Base-by-base conservation (phyloP, 64 coral and sea anemone genomes). In the Trachythela sp. region DNA sequence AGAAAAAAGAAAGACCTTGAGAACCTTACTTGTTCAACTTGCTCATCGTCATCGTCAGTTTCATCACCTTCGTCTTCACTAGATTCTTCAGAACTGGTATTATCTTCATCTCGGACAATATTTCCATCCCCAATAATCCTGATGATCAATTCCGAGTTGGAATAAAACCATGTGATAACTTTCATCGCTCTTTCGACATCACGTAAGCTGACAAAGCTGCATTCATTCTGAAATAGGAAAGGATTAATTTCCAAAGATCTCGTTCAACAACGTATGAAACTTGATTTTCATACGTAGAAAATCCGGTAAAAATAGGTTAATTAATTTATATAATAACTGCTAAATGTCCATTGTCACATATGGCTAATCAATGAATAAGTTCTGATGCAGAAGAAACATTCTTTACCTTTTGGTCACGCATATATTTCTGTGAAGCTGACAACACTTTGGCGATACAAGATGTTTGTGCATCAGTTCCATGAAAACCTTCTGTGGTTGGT, bases 391-490 rank as follows among this genome's bases (percentile, higher is more conserved):
- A 11, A 11, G 11, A 6, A n/a, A n/a, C n/a, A n/a, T n/a, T 52
- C 14, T 36, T 32, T 86, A 97, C 95, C 95, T 89, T 91, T 54
- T 97, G 90, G 31, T 94, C 58, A 33, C 95, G 91, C 95, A 97
- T 97, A 58, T 90, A 92, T 83, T 84, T 86, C 59, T 97, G 95
- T 29, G 95, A 93, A 8, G 90, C 95, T 29, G 90, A 92, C 33
- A 97, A 52, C 39, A 97, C 90, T 5, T 89, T 85, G 2, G 95
- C 84, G 15, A 97, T 84, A 40, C 84, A 90, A 64, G 91, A 68
- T 20, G 94, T 90, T 34, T 86, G 76, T 0, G 20, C 84, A 0
- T 89, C 39, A 49, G 87, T 43, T 71, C 90, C 95, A 64, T 70
- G 68, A 84, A 97, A 83, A n/a, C n/a, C n/a, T n/a, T n/a, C n/a